A percentile compares a stretch with the other conserved stretches of the same genome.
Evolutionary conservation across 2,797 vertebrate species (phyloP).

Genomic region (Rhynchonycteris naso): DNA sequence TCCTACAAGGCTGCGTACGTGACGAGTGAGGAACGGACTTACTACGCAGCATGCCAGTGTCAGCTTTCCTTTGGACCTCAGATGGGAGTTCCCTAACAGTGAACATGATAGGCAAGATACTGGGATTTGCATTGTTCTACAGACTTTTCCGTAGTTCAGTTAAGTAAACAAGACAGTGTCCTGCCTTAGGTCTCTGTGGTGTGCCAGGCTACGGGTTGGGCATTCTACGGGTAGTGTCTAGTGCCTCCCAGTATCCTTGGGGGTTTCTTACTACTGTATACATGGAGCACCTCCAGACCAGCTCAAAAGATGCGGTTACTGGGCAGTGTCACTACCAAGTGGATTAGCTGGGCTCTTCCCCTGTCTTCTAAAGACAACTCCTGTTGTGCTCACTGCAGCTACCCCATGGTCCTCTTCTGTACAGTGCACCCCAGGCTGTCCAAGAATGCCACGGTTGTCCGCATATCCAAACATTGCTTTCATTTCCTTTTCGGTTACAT

Average conservation of each 20-base stretch:
- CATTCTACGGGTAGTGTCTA: neutral
- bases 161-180: neutral
- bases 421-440: neutral
- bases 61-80: neutral
- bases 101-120: neutral
- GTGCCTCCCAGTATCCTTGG: neutral
- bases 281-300: neutral
- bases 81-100: neutral
- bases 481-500: neutral
- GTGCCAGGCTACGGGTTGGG: neutral
- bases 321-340: neutral
- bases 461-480: neutral
- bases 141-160: neutral
- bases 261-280: neutral
- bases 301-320: neutral
- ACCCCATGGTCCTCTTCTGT: neutral
- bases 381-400: neutral
- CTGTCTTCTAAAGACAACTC: neutral
- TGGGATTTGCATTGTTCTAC: neutral
- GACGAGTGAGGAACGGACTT: neutral
- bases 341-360: neutral
- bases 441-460: neutral
- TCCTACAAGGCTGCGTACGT: neutral
- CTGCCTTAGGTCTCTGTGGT: fast-evolving
- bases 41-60: neutral